These are phyloP conservation scores for Ditula angustiorana DNA, from an alignment of 2,888 invertebrate genomes.

Conservation along the genomic window DNA sequence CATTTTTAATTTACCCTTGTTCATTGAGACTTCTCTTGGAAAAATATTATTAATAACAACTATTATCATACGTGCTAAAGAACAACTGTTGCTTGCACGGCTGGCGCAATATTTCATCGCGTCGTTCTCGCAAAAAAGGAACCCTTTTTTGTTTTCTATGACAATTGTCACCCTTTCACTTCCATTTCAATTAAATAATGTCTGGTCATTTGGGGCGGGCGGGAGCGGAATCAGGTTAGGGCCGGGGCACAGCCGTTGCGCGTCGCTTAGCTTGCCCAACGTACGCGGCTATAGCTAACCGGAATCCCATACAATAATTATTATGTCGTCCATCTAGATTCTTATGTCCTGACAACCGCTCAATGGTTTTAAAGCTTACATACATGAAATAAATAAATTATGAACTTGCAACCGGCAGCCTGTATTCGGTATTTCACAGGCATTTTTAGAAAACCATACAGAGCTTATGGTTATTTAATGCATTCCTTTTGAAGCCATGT, in stretches of 20 bases:
- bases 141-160: conserved; percentile 83
- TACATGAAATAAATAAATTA: too few species aligned
- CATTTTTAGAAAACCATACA: too few species aligned
- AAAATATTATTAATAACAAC: conserved; percentile 44
- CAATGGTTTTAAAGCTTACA: too few species aligned
- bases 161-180: conserved; percentile 85
- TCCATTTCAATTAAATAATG: conserved; percentile 85
- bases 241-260: conserved; percentile 43
- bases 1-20: neutral
- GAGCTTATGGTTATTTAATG: too few species aligned
- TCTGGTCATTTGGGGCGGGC: conserved; percentile 84
- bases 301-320: neutral
- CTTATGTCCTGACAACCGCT: too few species aligned
- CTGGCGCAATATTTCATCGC: conserved; percentile 83
- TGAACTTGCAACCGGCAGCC: too few species aligned
- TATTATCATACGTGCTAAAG: conserved; percentile 60
- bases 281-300: neutral
- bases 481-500: too few species aligned
- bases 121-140: conserved; percentile 71
- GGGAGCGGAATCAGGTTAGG: conserved; percentile 47
- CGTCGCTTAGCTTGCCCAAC: conserved; percentile 8
- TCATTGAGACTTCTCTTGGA: conserved; percentile 1
- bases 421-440: too few species aligned
- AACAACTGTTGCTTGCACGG: conserved; percentile 82
- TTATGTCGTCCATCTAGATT: neutral